These are phyloP conservation scores for Sinocyclocheilus rhinocerous DNA, from an alignment of 2,113 vertebrate species.

Conservation along the genomic window DNA sequence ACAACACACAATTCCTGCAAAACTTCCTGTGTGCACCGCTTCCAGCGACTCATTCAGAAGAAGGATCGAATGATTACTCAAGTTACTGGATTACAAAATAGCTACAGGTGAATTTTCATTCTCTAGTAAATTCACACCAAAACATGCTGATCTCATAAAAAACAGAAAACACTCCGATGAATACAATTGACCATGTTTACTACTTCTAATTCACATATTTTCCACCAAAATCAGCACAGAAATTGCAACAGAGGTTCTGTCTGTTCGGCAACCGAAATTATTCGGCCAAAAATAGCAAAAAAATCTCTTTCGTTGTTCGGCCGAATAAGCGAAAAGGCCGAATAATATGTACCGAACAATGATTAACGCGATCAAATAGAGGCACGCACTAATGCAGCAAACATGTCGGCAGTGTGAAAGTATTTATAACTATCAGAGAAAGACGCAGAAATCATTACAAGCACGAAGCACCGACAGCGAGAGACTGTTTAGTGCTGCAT, in stretches of 20 bases:
- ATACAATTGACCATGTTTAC: not conserved
- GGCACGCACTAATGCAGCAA: too few relatives aligned
- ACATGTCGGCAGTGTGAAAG: too few relatives aligned
- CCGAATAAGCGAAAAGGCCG: too few relatives aligned
- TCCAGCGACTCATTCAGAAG: constrained; percentile 9
- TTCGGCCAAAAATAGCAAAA: too few relatives aligned
- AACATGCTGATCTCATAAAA: not conserved
- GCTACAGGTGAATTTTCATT: not conserved
- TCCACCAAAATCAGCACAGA: not conserved
- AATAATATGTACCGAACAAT: too few relatives aligned
- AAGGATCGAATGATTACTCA: constrained; percentile 2
- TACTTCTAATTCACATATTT: not conserved
- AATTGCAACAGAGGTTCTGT: not conserved
- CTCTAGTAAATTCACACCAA: not conserved
- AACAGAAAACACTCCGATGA: not conserved
- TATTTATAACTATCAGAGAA: too few relatives aligned
- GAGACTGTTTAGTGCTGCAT: too few relatives aligned
- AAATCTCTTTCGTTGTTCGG: too few relatives aligned
- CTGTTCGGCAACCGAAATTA: not conserved
- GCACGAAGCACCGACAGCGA: too few relatives aligned
- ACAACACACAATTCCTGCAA: constrained; percentile 72
- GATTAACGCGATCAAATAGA: too few relatives aligned
- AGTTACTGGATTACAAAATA: constrained; percentile 16
- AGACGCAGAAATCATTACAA: too few relatives aligned
- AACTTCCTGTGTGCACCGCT: constrained; percentile 57